Evolutionary conservation across 2,797 vertebrate genomes (phyloP).

Genomic region (Myotis myotis): DNA sequence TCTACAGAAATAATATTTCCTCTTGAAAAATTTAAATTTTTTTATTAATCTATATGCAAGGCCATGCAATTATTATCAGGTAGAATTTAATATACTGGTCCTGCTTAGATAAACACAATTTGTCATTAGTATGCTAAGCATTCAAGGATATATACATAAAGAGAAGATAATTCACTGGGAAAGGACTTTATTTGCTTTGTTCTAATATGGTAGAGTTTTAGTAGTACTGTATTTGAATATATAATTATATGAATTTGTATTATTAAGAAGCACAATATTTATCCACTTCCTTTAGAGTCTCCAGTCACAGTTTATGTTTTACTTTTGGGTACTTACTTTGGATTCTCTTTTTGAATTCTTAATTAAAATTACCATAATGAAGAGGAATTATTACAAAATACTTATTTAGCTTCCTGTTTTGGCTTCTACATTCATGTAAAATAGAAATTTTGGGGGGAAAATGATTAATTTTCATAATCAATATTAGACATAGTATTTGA

Average conservation of each 20-base stretch:
- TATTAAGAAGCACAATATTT: constrained; percentile 38
- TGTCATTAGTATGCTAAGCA: constrained; percentile 58
- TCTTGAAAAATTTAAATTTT: constrained; percentile 18
- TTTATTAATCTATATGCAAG: not conserved
- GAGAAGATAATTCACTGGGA: constrained; percentile 38
- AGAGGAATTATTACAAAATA: not conserved
- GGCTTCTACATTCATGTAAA: not conserved
- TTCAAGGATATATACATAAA: constrained; percentile 53
- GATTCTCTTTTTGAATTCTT: constrained; percentile 12
- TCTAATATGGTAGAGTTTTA: constrained; percentile 49
- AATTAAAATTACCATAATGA: not conserved
- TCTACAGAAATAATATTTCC: not conserved
- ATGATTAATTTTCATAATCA: not conserved
- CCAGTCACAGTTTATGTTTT: not conserved
- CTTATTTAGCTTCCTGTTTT: constrained; percentile 10
- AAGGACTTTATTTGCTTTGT: constrained; percentile 55
- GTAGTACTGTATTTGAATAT: constrained; percentile 41
- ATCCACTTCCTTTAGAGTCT: not conserved
- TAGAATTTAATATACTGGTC: constrained; percentile 58
- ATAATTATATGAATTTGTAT: not conserved
- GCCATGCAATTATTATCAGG: not conserved
- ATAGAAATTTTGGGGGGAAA: not conserved
- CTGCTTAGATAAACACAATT: constrained; percentile 59
- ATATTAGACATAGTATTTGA: not conserved
- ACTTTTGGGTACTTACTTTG: not conserved